Base-by-base conservation (phyloP, 2,888 invertebrate genomes). In the Diabrotica balteata region DNA sequence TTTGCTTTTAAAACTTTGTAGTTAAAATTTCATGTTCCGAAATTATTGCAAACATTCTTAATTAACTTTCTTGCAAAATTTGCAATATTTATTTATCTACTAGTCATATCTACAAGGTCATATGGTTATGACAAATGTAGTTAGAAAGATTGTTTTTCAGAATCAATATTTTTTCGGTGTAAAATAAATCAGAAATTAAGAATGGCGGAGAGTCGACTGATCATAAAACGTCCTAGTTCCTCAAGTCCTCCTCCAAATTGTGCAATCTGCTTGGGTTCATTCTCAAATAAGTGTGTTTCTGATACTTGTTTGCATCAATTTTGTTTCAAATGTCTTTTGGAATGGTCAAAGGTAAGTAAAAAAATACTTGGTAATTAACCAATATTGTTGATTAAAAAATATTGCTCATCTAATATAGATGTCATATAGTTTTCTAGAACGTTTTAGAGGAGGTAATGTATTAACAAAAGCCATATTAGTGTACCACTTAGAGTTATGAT, bases 301-400 rank as follows among this genome's bases (percentile, higher is more conserved):
- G 93, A 97, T 82, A 93, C 93, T 59, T 98, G 97, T 82, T 89
- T 94, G 82, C 97, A 98, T 84, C 92, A 93, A 81, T 98, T 97
- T 83, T 98, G 97, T 83, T 97, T 96, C 81, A 91, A 91, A 73
- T 98, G 97, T 81, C 87, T 98, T 45, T 84, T 95, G 69, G 94
- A 95, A 80, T 98, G 97, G 97, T 96, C 96, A 65, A 96, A 94
- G 87, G 92, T 91, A 81, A 77, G 78, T 76, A 53, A 32, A 32
- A 32, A 32, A 32, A 32, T 32, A 32, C 32, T 4, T 32, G 32
- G 5, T 32, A 32, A 32, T 32, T 32, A 32, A 32, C 32, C 32
- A 32, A 32, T 32, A 32, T 32, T 32, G 32, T 32, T 32, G 32
- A 32, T 32, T 32, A 32, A 32, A 32, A 32, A 32, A 32, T 32